A percentile compares a stretch with the other conserved stretches of the same genome.
Evolutionary conservation across 37 sponge, comb jelly and placozoan genomes (phyloP).

Genomic region (Amphimedon queenslandica): DNA sequence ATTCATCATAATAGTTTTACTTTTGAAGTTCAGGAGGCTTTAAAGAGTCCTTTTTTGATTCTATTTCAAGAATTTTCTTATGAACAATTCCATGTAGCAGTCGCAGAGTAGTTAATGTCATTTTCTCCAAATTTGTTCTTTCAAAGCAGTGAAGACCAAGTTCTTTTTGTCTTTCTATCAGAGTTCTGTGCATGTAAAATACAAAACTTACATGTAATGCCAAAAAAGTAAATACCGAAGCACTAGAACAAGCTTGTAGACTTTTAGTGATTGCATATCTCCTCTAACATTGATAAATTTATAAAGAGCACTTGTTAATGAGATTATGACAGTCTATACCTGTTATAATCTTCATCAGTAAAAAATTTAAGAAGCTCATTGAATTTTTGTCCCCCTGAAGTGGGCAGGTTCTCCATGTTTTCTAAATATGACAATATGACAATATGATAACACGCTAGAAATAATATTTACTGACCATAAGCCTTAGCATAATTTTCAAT

Average conservation of each 20-base stretch:
- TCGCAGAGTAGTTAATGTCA: neutral
- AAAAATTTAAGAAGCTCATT: neutral
- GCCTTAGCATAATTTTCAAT: neutral
- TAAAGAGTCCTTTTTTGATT: neutral
- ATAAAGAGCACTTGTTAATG: no score
- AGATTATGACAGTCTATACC: neutral
- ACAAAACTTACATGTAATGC: neutral
- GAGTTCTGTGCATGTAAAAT: neutral
- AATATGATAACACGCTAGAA: no score
- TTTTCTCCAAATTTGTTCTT: neutral
- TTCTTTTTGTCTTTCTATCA: neutral
- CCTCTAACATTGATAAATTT: no score
- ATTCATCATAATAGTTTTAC: neutral
- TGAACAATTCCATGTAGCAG: neutral
- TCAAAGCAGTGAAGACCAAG: neutral
- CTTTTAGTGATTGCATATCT: no score
- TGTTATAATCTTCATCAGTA: neutral
- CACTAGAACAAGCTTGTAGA: neutral
- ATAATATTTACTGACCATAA: neutral
- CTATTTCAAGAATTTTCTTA: neutral
- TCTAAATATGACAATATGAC: no score
- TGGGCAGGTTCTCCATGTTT: neutral
- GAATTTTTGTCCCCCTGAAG: neutral
- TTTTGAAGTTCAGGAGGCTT: neutral
- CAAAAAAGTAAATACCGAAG: neutral